Conservation (phyloP, 2,888 invertebrate genomes). For the Hetaerina titia region DNA sequence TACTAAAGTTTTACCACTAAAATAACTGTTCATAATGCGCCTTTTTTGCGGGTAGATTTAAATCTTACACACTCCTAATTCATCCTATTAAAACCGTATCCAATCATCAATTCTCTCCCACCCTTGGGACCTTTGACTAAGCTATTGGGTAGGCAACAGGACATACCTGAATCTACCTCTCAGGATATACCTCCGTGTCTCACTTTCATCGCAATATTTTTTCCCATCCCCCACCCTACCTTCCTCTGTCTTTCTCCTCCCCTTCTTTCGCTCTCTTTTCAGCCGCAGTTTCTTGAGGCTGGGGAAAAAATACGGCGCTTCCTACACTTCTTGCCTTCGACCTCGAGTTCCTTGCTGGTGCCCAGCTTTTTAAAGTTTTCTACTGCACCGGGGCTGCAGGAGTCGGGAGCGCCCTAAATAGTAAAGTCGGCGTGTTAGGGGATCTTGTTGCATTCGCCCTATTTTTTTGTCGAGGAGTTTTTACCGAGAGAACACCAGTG, state of each 20-base stretch:
- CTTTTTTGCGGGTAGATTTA: too few relatives aligned
- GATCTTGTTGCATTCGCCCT: not conserved
- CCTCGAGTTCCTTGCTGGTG: not conserved
- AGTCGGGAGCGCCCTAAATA: not conserved
- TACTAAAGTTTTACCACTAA: too few relatives aligned
- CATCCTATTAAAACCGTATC: too few relatives aligned
- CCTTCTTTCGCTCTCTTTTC: not conserved
- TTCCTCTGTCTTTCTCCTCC: not conserved
- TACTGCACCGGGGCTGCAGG: not conserved
- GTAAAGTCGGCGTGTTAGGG: not conserved
- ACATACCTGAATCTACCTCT: too few relatives aligned
- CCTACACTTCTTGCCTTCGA: not conserved
- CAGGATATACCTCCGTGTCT: too few relatives aligned
- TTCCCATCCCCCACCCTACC: too few relatives aligned
- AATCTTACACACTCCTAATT: too few relatives aligned
- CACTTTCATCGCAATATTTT: too few relatives aligned
- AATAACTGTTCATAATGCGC: too few relatives aligned
- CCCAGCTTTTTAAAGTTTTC: not conserved
- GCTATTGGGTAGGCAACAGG: too few relatives aligned
- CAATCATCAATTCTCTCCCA: too few relatives aligned
- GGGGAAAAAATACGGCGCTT: not conserved
- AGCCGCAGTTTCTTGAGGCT: not conserved
- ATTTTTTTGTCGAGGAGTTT: not conserved
- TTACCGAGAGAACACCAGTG: not conserved
- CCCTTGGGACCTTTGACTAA: too few relatives aligned